Conservation (phyloP, 2,113 vertebrate genomes). For the Podiceps cristatus region DNA sequence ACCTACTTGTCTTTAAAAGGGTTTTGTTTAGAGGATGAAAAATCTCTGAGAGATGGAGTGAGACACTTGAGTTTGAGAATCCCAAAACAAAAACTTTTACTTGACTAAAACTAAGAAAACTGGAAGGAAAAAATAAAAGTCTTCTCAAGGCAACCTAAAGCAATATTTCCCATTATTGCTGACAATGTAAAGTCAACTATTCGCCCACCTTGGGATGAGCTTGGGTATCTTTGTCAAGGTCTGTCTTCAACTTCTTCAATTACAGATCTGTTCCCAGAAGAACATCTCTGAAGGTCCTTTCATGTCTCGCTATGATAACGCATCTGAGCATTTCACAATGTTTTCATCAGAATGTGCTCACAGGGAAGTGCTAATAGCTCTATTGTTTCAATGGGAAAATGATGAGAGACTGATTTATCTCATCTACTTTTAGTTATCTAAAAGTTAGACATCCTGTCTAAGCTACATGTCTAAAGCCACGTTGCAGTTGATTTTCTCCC, state of each 20-base stretch:
- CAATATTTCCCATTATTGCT: neutral
- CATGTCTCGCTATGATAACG: neutral
- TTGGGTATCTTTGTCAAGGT: neutral
- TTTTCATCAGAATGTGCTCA: neutral
- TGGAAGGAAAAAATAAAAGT: neutral
- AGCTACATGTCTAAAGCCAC: neutral
- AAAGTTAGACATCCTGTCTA: neutral
- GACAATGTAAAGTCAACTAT: neutral
- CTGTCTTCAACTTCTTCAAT: neutral
- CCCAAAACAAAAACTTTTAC: neutral
- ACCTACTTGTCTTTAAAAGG: neutral
- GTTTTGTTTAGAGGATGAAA: neutral
- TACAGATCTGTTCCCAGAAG: neutral
- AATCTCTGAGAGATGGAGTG: neutral
- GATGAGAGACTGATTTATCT: constrained; percentile 7
- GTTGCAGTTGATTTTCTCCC: neutral
- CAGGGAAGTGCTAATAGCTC: neutral
- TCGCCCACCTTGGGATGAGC: neutral
- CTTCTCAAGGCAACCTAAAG: neutral
- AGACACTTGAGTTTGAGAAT: neutral
- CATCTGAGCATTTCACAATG: neutral
- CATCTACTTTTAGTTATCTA: neutral
- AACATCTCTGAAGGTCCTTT: neutral
- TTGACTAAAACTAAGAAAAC: neutral
- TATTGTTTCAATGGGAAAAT: neutral